A percentile compares a stretch with the other conserved stretches of the same genome.
phyloP scores from a whole-genome alignment of 2,113 vertebrate genomes.

The Gymnarchus niloticus region DNA sequence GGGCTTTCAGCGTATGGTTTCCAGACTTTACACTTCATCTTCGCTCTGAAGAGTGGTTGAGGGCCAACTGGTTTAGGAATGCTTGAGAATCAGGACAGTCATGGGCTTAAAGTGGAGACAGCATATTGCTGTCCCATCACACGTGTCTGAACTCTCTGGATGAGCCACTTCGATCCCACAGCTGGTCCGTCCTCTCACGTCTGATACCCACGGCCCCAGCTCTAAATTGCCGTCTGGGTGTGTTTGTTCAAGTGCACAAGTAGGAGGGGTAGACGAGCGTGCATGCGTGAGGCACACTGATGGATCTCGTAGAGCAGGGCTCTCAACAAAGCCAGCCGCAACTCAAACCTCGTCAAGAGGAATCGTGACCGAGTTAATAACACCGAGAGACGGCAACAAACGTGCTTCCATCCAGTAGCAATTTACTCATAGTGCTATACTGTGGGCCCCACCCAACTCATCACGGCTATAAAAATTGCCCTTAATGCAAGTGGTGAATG shows the following conservation, averaged over 20 bases:
- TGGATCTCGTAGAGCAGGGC: neutral
- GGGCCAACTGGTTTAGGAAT: neutral
- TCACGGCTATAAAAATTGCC: constrained; percentile 5
- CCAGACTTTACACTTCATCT: neutral
- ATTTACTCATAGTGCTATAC: neutral
- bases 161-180: constrained; percentile 63
- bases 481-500: constrained; percentile 20
- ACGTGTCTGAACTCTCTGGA: constrained; percentile 51
- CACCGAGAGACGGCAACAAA: neutral
- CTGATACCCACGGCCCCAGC: constrained; percentile 59
- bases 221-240: constrained; percentile 29
- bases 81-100: neutral
- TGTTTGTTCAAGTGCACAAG: neutral
- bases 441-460: neutral
- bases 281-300: neutral
- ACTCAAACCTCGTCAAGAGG: neutral
- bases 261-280: neutral
- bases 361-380: neutral
- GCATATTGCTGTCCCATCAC: constrained; percentile 22
- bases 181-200: constrained; percentile 47
- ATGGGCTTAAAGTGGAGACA: neutral
- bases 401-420: neutral
- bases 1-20: neutral
- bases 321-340: neutral
- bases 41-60: neutral